Evolutionary conservation across 2,113 vertebrate species (phyloP), one percentile per base, ranked within the genome.

Genomic region (Dasypus novemcinctus): DNA sequence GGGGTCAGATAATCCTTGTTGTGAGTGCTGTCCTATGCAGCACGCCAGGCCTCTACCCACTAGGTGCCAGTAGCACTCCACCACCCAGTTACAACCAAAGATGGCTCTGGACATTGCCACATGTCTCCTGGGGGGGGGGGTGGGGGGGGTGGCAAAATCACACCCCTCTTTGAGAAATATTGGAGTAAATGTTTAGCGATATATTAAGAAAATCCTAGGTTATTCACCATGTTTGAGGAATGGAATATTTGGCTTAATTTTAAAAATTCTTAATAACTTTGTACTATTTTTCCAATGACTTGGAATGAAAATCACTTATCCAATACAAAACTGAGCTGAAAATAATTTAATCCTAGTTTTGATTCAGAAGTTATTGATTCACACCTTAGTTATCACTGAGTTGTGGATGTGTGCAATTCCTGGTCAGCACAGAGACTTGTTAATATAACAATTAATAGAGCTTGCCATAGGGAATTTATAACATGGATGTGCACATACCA

Each of bases 211-310:
- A 68, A 64, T 78, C 52, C 11, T 69, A 20, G 36, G 7, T 80
- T 75, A 66, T 72, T 66, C 64, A 46, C 57, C 13, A 72, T n/a
- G 31, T 74, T 91, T 95, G 31, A 80, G 64, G 71, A 86, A 68
- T 38, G 38, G 31, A 52, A 89, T 86, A 49, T 85, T 90, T 79
- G 11, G 90, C 54, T 82, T 78, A 23, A 76, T 86, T 80, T 89
- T 25, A 17, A 88, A 75, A 85, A 66, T 68, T 92, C 13, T 38
- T 74, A 63, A 66, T 17, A 38, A 54, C 23, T 82, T 72, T 29
- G 49, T 71, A 69, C 23, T 61, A n/a, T 61, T 91, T 94, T 36
- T 18, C 46, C 63, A 85, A 87, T 68, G 52, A 90, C 92, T 82
- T 91, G 76, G 41, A 76, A 33, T 83, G 68, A 91, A 81, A 93